Evolutionary conservation across 2,888 invertebrate species (phyloP), one percentile per base, ranked within the genome.

Genomic region (Habrosyne pyritoides): DNA sequence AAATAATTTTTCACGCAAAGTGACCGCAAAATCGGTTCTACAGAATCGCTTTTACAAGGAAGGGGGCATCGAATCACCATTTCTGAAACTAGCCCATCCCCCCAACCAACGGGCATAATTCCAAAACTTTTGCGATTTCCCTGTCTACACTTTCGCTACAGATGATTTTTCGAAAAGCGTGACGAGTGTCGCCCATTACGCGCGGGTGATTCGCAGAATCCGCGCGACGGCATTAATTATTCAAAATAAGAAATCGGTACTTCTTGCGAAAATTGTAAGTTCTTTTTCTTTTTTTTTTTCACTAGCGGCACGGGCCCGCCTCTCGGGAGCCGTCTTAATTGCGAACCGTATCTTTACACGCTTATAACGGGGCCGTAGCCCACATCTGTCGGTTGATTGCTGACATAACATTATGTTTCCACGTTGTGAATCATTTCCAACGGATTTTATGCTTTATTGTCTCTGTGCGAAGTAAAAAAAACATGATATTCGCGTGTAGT

Each of bases 351-450:
- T 70, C 69, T 70, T 76, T 75, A 71, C 75, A 69, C 54, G 64
- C 64, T 61, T 63, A 63, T 64, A 82, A 75, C 65, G 76, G 72
- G 87, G 78, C 71, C 83, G 66, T 72, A 82, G 68, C 86, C 87
- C 75, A 86, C 77, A 83, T 87, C 79, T 84, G 87, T 84, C 83
- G 33, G 61, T 61, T 67, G 63, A 71, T 75, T 62, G 68, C 80
- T 73, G 81, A 79, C 76, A 76, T 66, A 63, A 64, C 64, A 66
- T 67, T 59, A 65, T 47, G 58, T 62, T 53, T 57, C 48, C 53
- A 58, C 53, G 51, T 52, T 53, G 53, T 60, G 61, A 63, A 56
- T 62, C 53, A 63, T 63, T 60, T 56, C 55, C 66, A 66, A 54
- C 57, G 66, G 66, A 80, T 65, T 79, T 61, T 72, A 64, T 68